Percentiles rank a stretch among this genome's conserved stretches.
phyloP scores from a whole-genome alignment of 1,140 invertebrate genomes.

The Copidosoma floridanum region DNA sequence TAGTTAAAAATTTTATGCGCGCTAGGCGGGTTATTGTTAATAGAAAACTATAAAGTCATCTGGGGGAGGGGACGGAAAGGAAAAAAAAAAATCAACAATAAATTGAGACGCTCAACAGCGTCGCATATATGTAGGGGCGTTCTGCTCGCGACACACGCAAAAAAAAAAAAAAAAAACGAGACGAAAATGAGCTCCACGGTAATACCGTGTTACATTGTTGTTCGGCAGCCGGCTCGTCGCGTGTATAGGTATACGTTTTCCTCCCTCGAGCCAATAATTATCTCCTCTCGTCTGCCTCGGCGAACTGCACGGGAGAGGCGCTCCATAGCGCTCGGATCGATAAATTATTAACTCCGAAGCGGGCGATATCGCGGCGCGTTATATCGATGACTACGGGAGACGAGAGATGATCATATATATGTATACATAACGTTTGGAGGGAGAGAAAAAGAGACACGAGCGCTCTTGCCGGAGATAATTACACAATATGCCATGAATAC shows the following conservation, averaged over 20 bases:
- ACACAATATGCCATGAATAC: slow-evolving; percentile 22
- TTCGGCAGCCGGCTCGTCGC: neutral
- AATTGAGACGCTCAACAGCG: no score
- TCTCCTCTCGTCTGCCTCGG: neutral
- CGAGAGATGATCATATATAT: no score
- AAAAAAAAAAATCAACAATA: no score
- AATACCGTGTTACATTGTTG: slow-evolving; percentile 7
- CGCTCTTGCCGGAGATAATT: slow-evolving; percentile 14
- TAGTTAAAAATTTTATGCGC: no score
- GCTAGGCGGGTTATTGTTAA: no score
- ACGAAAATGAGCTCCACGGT: neutral
- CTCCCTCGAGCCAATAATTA: slow-evolving; percentile 3
- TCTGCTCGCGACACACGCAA: slow-evolving; percentile 11
- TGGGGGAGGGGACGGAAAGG: no score
- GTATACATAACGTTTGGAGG: no score
- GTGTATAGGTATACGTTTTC: neutral
- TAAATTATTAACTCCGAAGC: slow-evolving; percentile 25
- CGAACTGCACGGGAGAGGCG: neutral
- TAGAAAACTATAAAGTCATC: no score
- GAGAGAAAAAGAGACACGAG: neutral
- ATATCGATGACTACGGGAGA: no score
- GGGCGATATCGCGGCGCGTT: no score
- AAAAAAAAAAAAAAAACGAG: neutral
- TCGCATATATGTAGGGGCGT: neutral
- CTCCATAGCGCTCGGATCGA: slow-evolving; percentile 5